phyloP scores from a whole-genome alignment of 2,797 vertebrate genomes.

The Aeoliscus strigatus region DNA sequence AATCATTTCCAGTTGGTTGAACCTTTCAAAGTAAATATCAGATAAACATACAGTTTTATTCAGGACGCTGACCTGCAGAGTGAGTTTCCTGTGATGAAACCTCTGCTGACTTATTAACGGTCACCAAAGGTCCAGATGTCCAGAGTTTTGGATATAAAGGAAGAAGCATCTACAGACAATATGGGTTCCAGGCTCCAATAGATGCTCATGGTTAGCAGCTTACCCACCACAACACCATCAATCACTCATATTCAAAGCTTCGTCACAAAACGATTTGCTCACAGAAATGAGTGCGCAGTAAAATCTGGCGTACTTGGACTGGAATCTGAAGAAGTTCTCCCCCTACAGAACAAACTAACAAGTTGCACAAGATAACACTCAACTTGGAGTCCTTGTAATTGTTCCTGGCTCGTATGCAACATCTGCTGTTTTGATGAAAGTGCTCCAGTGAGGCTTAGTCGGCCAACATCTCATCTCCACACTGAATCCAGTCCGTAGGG shows the following conservation, averaged over 20 bases:
- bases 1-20: background rate
- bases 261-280: constrained; percentile 24
- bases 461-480: background rate
- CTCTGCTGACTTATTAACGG: constrained; percentile 10
- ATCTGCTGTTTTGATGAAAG: constrained; percentile 1
- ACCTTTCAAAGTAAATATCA: constrained; percentile 1
- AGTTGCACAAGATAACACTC: background rate
- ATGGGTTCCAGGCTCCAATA: constrained; percentile 18
- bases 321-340: constrained; percentile 4
- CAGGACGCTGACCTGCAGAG: background rate
- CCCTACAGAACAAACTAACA: background rate
- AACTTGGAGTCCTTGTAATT: constrained; percentile 2
- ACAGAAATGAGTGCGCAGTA: constrained; percentile 11
- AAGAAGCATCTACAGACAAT: constrained; percentile 9
- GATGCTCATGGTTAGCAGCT: constrained; percentile 13
- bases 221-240: background rate
- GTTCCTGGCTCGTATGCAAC: constrained; percentile 1
- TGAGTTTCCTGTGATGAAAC: too few species aligned
- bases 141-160: background rate
- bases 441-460: background rate
- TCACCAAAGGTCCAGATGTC: constrained; percentile 7
- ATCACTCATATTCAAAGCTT: constrained; percentile 7
- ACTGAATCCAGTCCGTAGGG: background rate
- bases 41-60: background rate
- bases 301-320: constrained; percentile 6